phyloP scores from a whole-genome alignment of 2,888 invertebrate genomes.

The Euspilapteryx auroguttella region DNA sequence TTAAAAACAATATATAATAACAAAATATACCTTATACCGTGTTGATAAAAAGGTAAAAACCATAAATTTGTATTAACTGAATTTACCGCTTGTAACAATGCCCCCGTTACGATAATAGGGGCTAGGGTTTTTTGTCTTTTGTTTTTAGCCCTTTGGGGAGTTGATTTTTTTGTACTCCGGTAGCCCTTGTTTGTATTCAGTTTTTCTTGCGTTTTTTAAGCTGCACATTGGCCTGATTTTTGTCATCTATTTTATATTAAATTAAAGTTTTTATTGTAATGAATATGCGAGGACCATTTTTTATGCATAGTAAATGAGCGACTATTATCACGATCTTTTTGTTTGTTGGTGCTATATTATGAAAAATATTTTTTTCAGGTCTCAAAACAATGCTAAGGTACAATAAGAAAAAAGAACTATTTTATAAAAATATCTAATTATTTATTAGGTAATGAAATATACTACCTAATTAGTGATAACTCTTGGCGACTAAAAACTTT shows the following conservation, averaged over 20 bases:
- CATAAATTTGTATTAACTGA: conserved; percentile 10
- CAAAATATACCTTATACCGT: no score
- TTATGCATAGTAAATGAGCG: conserved; percentile 35
- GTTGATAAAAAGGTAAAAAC: no score
- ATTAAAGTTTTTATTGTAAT: conserved; percentile 56
- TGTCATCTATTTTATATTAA: conserved; percentile 58
- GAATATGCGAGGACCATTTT: conserved; percentile 49
- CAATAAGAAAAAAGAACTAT: no score
- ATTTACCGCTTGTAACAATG: conserved; percentile 47
- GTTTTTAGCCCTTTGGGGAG: conserved; percentile 28
- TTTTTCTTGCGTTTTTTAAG: conserved; percentile 38
- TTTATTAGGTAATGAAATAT: no score
- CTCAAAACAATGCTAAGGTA: no score
- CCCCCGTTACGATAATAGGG: conserved; percentile 36
- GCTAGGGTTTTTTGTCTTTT: conserved; percentile 29
- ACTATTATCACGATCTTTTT: conserved; percentile 32
- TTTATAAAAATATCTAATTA: no score
- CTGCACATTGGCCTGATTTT: conserved; percentile 43
- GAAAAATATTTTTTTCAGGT: no score
- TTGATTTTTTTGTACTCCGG: conserved; percentile 21
- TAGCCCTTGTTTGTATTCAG: conserved; percentile 21
- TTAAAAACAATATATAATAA: no score
- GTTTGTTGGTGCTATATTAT: conserved; percentile 13
- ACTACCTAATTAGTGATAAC: no score
- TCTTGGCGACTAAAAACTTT: no score